phyloP scores from a whole-genome alignment of 2,113 vertebrate species.

The Halichoeres trimaculatus region DNA sequence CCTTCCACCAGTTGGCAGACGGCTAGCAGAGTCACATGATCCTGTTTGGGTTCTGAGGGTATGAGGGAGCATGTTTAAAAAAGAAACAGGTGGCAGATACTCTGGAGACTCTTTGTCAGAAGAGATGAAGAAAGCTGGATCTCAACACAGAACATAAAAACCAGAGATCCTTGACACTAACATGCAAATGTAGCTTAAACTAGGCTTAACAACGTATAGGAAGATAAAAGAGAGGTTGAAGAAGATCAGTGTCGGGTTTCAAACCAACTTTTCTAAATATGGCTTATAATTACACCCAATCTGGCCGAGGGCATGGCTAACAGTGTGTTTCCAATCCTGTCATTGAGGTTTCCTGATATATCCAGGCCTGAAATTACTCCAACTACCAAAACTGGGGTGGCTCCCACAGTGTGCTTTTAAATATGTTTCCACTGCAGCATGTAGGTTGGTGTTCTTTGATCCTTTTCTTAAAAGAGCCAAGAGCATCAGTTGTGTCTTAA shows the following conservation, averaged over 20 bases:
- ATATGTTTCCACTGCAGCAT: background rate
- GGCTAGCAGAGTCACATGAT: constrained; percentile 38
- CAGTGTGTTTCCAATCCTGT: constrained; percentile 51
- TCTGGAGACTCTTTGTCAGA: background rate
- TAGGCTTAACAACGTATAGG: background rate
- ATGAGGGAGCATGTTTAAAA: constrained; percentile 19
- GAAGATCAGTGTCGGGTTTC: constrained; percentile 37
- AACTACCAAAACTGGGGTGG: constrained; percentile 23
- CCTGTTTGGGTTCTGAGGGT: background rate
- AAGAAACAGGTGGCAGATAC: constrained; percentile 13
- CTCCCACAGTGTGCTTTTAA: constrained; percentile 13
- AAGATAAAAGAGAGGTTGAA: background rate
- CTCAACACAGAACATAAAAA: background rate
- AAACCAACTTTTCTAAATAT: constrained; percentile 58
- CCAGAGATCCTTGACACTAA: too few relatives aligned
- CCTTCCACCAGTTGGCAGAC: constrained; percentile 20
- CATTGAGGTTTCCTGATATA: constrained; percentile 68
- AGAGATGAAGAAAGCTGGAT: background rate
- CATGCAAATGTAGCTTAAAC: background rate
- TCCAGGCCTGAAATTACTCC: constrained; percentile 66
- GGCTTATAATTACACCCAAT: constrained; percentile 65
- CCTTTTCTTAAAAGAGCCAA: background rate
- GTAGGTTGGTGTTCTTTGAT: background rate
- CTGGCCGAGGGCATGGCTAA: constrained; percentile 48
- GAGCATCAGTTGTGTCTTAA: background rate